A percentile compares a stretch with the other conserved stretches of the same genome.
phyloP scores from a whole-genome alignment of 2,888 invertebrate genomes.

The Microchrysa polita region DNA sequence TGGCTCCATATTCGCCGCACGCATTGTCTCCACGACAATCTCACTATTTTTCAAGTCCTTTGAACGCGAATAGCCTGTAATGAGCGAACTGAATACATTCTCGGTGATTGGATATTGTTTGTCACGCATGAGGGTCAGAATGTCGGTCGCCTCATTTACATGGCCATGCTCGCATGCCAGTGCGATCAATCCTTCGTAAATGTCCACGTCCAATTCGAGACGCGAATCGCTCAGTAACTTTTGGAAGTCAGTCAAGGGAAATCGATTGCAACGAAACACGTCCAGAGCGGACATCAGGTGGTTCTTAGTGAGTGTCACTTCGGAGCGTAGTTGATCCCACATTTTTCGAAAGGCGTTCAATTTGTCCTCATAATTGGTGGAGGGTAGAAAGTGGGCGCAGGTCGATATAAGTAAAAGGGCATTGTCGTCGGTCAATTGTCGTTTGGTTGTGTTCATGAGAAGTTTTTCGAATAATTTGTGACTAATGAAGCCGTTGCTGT shows the following conservation, averaged over 20 bases:
- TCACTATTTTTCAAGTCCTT: conserved; percentile 65
- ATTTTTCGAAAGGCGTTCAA: conserved; percentile 67
- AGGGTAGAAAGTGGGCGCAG: conserved; percentile 68
- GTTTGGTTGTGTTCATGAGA: background rate
- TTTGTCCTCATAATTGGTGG: conserved; percentile 65
- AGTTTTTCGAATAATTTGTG: conserved; percentile 30
- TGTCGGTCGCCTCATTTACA: conserved; percentile 66
- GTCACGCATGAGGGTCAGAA: conserved; percentile 71
- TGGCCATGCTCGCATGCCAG: conserved; percentile 70
- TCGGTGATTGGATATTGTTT: conserved; percentile 68
- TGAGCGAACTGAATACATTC: conserved; percentile 69
- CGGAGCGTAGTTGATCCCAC: conserved; percentile 66
- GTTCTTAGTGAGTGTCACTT: conserved; percentile 55
- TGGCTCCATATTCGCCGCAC: conserved; percentile 66
- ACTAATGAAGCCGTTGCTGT: conserved; percentile 38
- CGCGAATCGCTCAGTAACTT: conserved; percentile 52
- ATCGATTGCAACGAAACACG: conserved; percentile 70
- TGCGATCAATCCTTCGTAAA: conserved; percentile 69
- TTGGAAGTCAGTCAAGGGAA: conserved; percentile 60
- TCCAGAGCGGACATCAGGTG: conserved; percentile 68
- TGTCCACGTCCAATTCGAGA: conserved; percentile 66
- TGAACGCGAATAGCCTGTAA: conserved; percentile 67
- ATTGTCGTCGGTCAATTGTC: conserved; percentile 51
- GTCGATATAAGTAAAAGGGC: conserved; percentile 66
- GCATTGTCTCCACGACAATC: conserved; percentile 69